Percentiles rank a stretch among this genome's conserved stretches.
phyloP scores from a whole-genome alignment of 1,140 invertebrate species.

The Tachypleus tridentatus region DNA sequence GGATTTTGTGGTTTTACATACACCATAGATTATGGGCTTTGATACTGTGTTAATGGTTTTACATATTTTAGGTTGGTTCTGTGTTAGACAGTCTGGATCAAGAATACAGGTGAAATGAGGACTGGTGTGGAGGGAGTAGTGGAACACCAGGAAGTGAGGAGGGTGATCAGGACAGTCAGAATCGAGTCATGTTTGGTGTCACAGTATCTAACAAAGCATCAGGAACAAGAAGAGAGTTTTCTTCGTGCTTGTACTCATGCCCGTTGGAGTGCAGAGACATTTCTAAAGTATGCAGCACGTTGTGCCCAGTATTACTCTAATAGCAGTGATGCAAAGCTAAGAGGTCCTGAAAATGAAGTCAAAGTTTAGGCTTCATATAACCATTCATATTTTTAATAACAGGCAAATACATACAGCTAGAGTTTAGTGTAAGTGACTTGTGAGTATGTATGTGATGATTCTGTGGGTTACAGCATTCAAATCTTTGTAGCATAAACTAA shows the following conservation, averaged over 20 bases:
- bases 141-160: slow-evolving; percentile 17
- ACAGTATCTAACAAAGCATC: slow-evolving; percentile 83
- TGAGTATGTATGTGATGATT: too few species aligned
- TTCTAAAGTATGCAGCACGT: slow-evolving; percentile 83
- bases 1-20: too few species aligned
- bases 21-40: too few species aligned
- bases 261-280: slow-evolving; percentile 85
- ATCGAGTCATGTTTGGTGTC: slow-evolving; percentile 37
- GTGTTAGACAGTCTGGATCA: slow-evolving; percentile 89
- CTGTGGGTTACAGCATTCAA: too few species aligned
- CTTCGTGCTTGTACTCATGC: slow-evolving; percentile 77
- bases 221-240: slow-evolving; percentile 96
- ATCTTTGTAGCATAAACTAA: too few species aligned
- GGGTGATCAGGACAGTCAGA: slow-evolving; percentile 9
- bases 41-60: too few species aligned
- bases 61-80: slow-evolving; percentile 56
- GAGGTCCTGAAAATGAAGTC: slow-evolving; percentile 51
- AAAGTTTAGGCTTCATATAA: slow-evolving; percentile 40
- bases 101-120: slow-evolving; percentile 89
- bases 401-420: too few species aligned
- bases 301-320: slow-evolving; percentile 82
- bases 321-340: slow-evolving; percentile 48
- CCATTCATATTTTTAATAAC: too few species aligned
- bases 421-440: too few species aligned
- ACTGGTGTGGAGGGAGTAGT: slow-evolving; percentile 65